A percentile compares a stretch with the other conserved stretches of the same genome.
These are phyloP conservation scores for Zonotrichia leucophrys DNA, from an alignment of 2,113 vertebrate genomes.

Conservation along the genomic window DNA sequence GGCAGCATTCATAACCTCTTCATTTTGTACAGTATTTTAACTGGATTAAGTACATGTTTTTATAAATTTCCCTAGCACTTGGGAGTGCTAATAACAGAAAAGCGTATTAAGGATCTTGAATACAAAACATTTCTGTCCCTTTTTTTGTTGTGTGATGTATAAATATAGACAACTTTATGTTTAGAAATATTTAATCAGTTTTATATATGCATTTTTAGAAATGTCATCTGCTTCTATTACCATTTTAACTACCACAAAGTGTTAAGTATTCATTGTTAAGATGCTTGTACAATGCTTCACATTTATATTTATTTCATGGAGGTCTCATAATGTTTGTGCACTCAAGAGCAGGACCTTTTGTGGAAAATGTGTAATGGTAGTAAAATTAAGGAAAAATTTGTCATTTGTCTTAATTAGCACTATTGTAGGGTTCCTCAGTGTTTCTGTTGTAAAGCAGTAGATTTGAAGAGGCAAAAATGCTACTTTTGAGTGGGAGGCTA, in stretches of 20 bases:
- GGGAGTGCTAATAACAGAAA: conserved; percentile 75
- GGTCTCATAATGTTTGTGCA: conserved; percentile 65
- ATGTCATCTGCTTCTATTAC: conserved; percentile 62
- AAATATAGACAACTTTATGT: conserved; percentile 63
- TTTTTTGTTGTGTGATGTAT: conserved; percentile 68
- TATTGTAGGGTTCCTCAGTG: background rate
- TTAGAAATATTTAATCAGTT: conserved; percentile 69
- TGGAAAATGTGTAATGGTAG: background rate
- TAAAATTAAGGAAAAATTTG: background rate
- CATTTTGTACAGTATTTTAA: conserved; percentile 81
- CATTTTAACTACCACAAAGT: conserved; percentile 61
- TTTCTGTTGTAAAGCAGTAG: background rate
- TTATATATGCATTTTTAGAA: conserved; percentile 70
- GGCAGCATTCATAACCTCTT: conserved; percentile 76
- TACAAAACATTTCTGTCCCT: conserved; percentile 69
- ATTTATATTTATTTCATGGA: conserved; percentile 62
- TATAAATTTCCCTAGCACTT: conserved; percentile 72
- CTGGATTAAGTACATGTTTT: conserved; percentile 83
- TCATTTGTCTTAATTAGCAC: background rate
- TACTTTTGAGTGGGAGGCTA: background rate
- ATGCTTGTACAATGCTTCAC: conserved; percentile 55
- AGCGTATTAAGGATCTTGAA: conserved; percentile 69
- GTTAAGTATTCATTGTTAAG: conserved; percentile 63
- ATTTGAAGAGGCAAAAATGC: background rate
- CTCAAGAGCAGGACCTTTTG: background rate